phyloP scores from a whole-genome alignment of 1,140 invertebrate genomes.

The Hylyphantes graminicola region DNA sequence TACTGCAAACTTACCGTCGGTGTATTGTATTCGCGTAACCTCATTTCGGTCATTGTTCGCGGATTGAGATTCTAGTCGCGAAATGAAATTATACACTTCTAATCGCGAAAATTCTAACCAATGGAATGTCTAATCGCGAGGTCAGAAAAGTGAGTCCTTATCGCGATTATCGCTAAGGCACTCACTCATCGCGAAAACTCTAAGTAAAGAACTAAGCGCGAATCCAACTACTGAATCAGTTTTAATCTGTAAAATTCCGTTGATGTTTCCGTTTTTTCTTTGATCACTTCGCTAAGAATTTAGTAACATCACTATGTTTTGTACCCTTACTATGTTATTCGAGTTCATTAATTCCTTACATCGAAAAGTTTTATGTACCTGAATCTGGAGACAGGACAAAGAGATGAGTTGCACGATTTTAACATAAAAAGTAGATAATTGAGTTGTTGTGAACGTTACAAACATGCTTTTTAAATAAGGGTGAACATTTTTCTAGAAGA shows the following conservation, averaged over 20 bases:
- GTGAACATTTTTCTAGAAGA: too few relatives aligned
- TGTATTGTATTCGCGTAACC: constrained; percentile 34
- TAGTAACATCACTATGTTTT: too few relatives aligned
- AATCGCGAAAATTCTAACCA: constrained; percentile 44
- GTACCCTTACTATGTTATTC: too few relatives aligned
- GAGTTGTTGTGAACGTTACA: too few relatives aligned
- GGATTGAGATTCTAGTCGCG: constrained; percentile 31
- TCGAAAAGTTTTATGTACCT: too few relatives aligned
- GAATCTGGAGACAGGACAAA: too few relatives aligned
- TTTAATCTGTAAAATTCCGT: constrained; percentile 12
- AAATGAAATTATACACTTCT: constrained; percentile 25
- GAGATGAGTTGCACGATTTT: too few relatives aligned
- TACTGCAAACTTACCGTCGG: constrained; percentile 33
- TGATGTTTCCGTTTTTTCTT: not conserved
- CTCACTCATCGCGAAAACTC: constrained; percentile 52
- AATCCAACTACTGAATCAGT: constrained; percentile 34
- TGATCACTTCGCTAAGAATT: too few relatives aligned
- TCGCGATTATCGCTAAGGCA: constrained; percentile 45
- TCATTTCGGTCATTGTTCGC: constrained; percentile 22
- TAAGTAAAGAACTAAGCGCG: constrained; percentile 39
- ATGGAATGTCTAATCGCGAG: constrained; percentile 46
- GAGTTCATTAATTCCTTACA: too few relatives aligned
- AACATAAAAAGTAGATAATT: too few relatives aligned
- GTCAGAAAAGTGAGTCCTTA: constrained; percentile 25
- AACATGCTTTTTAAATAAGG: too few relatives aligned